A percentile compares a stretch with the other conserved stretches of the same genome.
Evolutionary conservation across 2,113 vertebrate species (phyloP).

Genomic region (Morone saxatilis): DNA sequence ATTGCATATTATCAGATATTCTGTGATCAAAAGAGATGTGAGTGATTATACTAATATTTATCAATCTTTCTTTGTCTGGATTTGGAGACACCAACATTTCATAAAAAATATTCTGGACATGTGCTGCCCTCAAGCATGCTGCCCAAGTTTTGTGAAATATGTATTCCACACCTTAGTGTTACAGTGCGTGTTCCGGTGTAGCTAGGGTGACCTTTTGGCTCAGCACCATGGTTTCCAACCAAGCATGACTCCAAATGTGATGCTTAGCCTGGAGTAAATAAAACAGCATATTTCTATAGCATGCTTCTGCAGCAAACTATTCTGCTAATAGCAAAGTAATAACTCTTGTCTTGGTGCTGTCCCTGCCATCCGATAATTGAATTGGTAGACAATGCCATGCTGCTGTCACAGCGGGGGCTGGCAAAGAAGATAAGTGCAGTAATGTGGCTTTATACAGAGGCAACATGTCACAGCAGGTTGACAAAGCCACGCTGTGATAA

Average conservation of each 20-base stretch:
- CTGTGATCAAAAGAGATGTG: constrained; percentile 21
- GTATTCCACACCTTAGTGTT: constrained; percentile 6
- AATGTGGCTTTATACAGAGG: constrained; percentile 43
- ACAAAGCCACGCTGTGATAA: constrained; percentile 39
- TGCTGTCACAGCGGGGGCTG: constrained; percentile 57
- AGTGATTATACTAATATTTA: neutral
- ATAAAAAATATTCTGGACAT: neutral
- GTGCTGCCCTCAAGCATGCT: neutral
- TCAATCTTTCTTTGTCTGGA: neutral
- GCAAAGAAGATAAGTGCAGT: constrained; percentile 61
- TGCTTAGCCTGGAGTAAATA: neutral
- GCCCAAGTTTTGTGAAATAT: constrained; percentile 14
- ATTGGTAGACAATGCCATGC: constrained; percentile 59
- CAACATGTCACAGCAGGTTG: constrained; percentile 43
- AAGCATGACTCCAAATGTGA: constrained; percentile 27
- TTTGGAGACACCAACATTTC: neutral
- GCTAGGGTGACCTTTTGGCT: constrained; percentile 36
- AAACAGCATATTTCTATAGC: constrained; percentile 15
- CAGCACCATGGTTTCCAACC: neutral
- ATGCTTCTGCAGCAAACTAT: constrained; percentile 18
- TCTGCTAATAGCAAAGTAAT: constrained; percentile 45
- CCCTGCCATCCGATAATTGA: constrained; percentile 67
- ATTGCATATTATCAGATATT: constrained; percentile 19
- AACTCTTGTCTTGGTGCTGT: constrained; percentile 49
- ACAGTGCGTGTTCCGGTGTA: neutral